Base-by-base conservation (phyloP, 35 echinoderm and acorn worm species). In the Anneissia japonica region DNA sequence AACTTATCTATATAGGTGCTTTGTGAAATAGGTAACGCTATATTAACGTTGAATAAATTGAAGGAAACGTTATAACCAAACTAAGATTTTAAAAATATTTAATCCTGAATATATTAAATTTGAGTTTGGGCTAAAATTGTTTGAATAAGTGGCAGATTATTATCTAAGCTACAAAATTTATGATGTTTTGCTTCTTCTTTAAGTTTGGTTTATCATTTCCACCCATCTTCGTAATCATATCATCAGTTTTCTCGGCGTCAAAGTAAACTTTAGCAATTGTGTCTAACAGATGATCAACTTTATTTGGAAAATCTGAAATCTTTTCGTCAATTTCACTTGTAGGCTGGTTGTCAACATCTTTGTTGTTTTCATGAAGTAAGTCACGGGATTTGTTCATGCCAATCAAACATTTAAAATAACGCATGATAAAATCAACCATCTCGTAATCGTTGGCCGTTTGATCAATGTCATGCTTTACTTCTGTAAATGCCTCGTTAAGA, bases 181-280 rank as follows among this genome's bases (percentile, higher is more conserved):
- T 64, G 26, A 19, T 64, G 26, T 64, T 64, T 9, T 19, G 51
- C 26, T 64, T 64, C 26, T 64, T 64, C 51, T 64, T 64, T 2
- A 64, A 23, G 2, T 64, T 64, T 23, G 51, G 51, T 23, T 64
- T 64, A 2, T 64, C 51, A 16, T 23, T 26, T 55, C 86, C 40
- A 13, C 86, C 88, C 81, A 84, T 90, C 33, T 87, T 84, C 36
- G 76, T 76, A 36, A 93, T 88, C 5, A 93, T 74, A 21, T 93
- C 91, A 23, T 93, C 91, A 80, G 89, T 84, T 26, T 80, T 88
- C 31, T 86, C 83, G 9, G 86, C 73, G 38, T 99, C 82, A 35
- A 99, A 99, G 84, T 99, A 99, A 23, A 94, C 73, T 33, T 90
- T 99, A 46, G 96, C 89, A 82, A 99, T 94, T 78, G 82, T 80